Evolutionary conservation across 1,140 invertebrate genomes (phyloP), one percentile per base, ranked within the genome.

Genomic region (Brachionus calyciflorus): DNA sequence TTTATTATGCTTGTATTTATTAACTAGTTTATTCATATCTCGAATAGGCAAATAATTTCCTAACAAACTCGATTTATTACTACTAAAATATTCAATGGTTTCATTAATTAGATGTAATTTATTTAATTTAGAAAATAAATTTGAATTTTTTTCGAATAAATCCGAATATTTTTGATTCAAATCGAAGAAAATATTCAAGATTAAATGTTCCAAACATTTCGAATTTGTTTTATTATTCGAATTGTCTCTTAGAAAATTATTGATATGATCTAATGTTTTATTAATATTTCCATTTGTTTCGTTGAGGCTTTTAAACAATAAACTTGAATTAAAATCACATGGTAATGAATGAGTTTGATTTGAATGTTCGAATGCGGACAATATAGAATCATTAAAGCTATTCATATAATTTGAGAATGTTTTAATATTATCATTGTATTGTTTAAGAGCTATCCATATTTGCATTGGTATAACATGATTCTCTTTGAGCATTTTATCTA

Each of bases 401-500:
- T 65, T 24, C 37, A 65, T 65, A 46, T 24, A 65, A 19, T 14
- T 44, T 19, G 60, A 65, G 26, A 65, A 65, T 24, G 21, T 21
- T 51, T 73, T 73, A 9, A 73, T 30, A 30, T 51, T 73, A 40
- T 49, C 44, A 55, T 73, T 53, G 21, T 73, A 73, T n/a, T 49
- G 33, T 55, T 55, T 73, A 12, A 73, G 30, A 30, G 69, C 44
- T 17, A 19, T 51, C 69, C 69, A 73, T 51, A 33, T 33, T 37
- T 55, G 0, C 28, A 73, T 49, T 10, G 51, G 69, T 37, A 73
- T 37, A 41, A 73, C 51, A 37, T 55, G 46, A 24, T 73, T 41
- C 33, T 73, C 69, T 28, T 49, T 55, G 33, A 73, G 69, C 69
- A 73, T 73, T 49, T 17, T 49, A 51, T 73, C 46, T 51, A 73